Percentiles rank a stretch among this genome's conserved stretches.
phyloP scores from a whole-genome alignment of 2,888 invertebrate genomes.

The Caenorhabditis virilis region DNA sequence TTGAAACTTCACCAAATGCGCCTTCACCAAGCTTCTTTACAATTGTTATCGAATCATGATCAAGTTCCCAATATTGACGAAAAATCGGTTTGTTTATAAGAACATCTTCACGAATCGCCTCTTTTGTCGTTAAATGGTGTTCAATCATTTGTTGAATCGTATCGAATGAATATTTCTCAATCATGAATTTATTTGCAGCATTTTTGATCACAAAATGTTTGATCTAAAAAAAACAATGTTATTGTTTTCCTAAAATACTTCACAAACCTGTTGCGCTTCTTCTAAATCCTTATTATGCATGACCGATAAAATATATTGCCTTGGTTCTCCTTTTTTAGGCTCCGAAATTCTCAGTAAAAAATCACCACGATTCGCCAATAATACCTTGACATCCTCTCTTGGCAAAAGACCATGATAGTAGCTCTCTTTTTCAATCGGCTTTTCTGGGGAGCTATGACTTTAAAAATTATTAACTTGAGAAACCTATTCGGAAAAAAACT shows the following conservation, averaged over 20 bases:
- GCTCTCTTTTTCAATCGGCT: slow-evolving; percentile 9
- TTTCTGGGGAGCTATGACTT: background rate
- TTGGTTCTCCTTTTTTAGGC: slow-evolving; percentile 26
- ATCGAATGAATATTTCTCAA: slow-evolving; percentile 28
- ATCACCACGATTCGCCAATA: slow-evolving; percentile 44
- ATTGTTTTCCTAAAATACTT: background rate
- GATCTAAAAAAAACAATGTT: slow-evolving; percentile 6
- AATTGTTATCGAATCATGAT: slow-evolving; percentile 45
- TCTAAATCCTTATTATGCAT: slow-evolving; percentile 31
- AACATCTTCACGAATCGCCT: slow-evolving; percentile 12
- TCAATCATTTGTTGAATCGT: slow-evolving; percentile 23
- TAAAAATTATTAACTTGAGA: background rate
- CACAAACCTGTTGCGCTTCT: slow-evolving; percentile 3
- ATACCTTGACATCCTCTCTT: slow-evolving; percentile 52
- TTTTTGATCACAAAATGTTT: slow-evolving; percentile 42
- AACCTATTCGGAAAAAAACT: background rate
- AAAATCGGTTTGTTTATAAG: slow-evolving; percentile 27
- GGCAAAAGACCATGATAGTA: slow-evolving; percentile 54
- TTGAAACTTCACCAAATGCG: slow-evolving; percentile 57
- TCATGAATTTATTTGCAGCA: slow-evolving; percentile 17
- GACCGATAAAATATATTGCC: slow-evolving; percentile 40
- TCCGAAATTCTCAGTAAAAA: slow-evolving; percentile 47
- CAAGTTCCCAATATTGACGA: slow-evolving; percentile 53
- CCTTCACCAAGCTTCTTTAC: slow-evolving; percentile 58
- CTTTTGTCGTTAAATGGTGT: slow-evolving; percentile 18